Conservation (phyloP, 1,140 invertebrate species). For the Megalonaias nervosa region DNA sequence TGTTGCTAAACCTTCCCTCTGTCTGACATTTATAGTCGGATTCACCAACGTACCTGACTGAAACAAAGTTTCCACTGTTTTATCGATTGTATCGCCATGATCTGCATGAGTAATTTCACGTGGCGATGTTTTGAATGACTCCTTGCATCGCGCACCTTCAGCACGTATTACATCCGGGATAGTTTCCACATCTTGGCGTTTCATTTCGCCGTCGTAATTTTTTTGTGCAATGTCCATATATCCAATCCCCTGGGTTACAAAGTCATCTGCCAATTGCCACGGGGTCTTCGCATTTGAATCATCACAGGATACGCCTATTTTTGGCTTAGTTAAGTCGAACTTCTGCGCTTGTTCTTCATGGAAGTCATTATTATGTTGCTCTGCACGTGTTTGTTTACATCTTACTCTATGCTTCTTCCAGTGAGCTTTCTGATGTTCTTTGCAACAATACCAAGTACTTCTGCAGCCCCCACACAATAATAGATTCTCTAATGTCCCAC, state of each 20-base stretch:
- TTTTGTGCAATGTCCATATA: not conserved
- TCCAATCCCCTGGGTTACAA: not conserved
- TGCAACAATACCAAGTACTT: slow-evolving; percentile 18
- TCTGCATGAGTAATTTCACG: too few relatives aligned
- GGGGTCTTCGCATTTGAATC: not conserved
- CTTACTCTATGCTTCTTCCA: slow-evolving; percentile 16
- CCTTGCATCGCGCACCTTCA: too few relatives aligned
- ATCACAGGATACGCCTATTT: not conserved
- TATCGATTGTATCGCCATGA: too few relatives aligned
- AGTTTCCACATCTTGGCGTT: too few relatives aligned
- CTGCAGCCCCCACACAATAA: slow-evolving; percentile 23
- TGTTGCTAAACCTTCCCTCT: too few relatives aligned
- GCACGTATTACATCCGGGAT: too few relatives aligned
- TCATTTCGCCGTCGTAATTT: too few relatives aligned
- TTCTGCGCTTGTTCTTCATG: not conserved
- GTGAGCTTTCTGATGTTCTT: slow-evolving; percentile 25
- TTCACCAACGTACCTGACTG: too few relatives aligned
- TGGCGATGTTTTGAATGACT: too few relatives aligned
- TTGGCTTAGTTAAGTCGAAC: not conserved
- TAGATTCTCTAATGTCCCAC: slow-evolving; percentile 2
- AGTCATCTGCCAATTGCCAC: not conserved
- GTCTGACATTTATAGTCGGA: too few relatives aligned
- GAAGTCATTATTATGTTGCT: not conserved
- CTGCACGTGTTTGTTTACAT: not conserved
- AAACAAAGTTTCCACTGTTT: too few relatives aligned